These are phyloP conservation scores for Tachysurus vachellii DNA, from an alignment of 2,113 vertebrate species.

Conservation along the genomic window DNA sequence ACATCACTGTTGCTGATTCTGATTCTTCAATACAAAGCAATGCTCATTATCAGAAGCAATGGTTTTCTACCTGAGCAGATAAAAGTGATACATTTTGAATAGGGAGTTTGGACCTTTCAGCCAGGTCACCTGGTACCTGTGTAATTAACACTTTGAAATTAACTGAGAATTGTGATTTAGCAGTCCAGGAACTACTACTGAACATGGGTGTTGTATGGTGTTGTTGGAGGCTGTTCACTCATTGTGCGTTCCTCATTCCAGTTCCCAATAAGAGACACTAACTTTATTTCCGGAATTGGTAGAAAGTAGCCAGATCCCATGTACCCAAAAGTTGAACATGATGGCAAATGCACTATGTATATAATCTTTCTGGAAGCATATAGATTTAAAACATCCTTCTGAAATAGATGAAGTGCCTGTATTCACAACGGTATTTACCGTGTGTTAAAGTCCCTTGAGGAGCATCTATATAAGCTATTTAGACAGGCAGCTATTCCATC, in stretches of 20 bases:
- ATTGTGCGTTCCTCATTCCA: not conserved
- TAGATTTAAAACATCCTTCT: too few relatives aligned
- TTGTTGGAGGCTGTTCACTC: not conserved
- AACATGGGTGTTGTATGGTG: not conserved
- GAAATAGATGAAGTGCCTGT: too few relatives aligned
- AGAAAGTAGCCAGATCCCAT: not conserved
- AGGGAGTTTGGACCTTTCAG: not conserved
- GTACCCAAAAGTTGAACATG: not conserved
- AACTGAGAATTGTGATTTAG: not conserved
- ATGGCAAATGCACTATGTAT: not conserved
- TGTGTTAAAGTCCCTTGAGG: too few relatives aligned
- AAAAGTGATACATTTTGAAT: not conserved
- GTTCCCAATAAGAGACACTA: not conserved
- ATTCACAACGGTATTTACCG: too few relatives aligned
- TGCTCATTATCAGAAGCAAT: not conserved
- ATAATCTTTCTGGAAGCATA: not conserved
- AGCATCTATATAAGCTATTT: too few relatives aligned
- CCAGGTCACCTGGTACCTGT: not conserved
- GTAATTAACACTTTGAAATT: not conserved
- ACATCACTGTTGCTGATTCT: not conserved
- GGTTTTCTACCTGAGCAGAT: not conserved
- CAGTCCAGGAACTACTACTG: not conserved
- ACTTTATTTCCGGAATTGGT: not conserved
- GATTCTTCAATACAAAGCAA: not conserved
- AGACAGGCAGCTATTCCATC: too few relatives aligned